Base-by-base conservation (phyloP, 2,888 invertebrate genomes). In the Oegoconia quadripuncta region DNA sequence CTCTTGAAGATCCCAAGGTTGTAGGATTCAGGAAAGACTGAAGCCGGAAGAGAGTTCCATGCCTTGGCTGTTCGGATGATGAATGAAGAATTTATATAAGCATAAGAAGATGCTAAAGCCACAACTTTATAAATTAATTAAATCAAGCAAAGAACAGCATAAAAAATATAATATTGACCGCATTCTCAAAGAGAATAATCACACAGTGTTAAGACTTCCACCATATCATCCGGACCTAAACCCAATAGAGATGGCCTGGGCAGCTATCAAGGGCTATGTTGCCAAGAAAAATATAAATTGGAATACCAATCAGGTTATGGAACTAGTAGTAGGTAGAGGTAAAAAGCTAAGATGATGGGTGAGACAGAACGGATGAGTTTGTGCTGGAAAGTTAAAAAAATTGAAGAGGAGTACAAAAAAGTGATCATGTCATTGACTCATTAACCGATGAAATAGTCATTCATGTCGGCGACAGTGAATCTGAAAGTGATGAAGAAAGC, bases 51-150 rank as follows among this genome's bases (percentile, higher is more conserved):
- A n/a, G n/a, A n/a, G n/a, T n/a, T n/a, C n/a, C n/a, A n/a, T n/a
- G n/a, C n/a, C n/a, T n/a, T n/a, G n/a, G n/a, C n/a, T n/a, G n/a
- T n/a, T n/a, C n/a, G n/a, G n/a, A n/a, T n/a, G n/a, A n/a, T n/a
- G n/a, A n/a, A n/a, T n/a, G n/a, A n/a, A n/a, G n/a, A n/a, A n/a
- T n/a, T n/a, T n/a, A n/a, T n/a, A n/a, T n/a, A n/a, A n/a, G n/a
- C n/a, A n/a, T n/a, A n/a, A n/a, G n/a, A 38, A 17, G 1, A 35
- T 49, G 28, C 22, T 48, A 1, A 55, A 56, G 29, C 46, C 50
- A 9, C 37, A 58, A 36, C 33, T 56, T 22, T 52, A 56, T 27
- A 34, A 44, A 23, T 48, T 54, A 34, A 48, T 55, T 22, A 26
- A 22, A 13, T 13, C 17, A 6, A 26, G 53, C 35, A 52, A 54